Evolutionary conservation across 2,888 invertebrate genomes (phyloP).

Genomic region (Craniophora ligustri): DNA sequence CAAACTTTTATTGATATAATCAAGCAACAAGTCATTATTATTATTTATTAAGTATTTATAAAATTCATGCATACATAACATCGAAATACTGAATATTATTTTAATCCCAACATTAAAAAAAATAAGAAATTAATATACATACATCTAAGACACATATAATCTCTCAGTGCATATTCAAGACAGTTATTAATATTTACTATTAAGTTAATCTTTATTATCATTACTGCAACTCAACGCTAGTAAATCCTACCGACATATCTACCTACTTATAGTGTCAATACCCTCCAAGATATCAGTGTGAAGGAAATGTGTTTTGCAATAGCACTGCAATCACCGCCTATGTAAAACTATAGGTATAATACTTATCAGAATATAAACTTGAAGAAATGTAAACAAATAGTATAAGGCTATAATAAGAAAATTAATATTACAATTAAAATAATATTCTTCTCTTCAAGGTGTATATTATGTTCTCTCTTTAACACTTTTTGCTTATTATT

Average conservation of each 20-base stretch:
- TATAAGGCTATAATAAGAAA: not conserved
- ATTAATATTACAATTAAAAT: not conserved
- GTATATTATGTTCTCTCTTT: too few relatives aligned
- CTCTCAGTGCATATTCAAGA: not conserved
- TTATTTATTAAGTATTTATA: too few relatives aligned
- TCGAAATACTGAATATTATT: too few relatives aligned
- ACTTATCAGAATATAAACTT: constrained; percentile 1
- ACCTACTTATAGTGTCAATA: constrained; percentile 31
- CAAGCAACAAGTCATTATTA: too few relatives aligned
- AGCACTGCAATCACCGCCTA: constrained; percentile 1
- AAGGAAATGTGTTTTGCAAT: constrained; percentile 24
- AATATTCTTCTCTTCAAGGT: too few relatives aligned
- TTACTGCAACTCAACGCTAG: constrained; percentile 1
- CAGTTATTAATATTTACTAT: not conserved
- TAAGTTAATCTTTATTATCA: not conserved
- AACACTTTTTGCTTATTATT: too few relatives aligned
- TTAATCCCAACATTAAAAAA: too few relatives aligned
- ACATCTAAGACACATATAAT: not conserved
- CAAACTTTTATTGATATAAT: too few relatives aligned
- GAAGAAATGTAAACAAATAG: not conserved
- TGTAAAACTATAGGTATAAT: constrained; percentile 14
- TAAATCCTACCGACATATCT: constrained; percentile 13
- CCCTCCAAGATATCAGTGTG: constrained; percentile 26
- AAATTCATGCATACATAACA: too few relatives aligned
- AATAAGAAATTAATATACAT: too few relatives aligned